Percentiles rank a stretch among this genome's conserved stretches.
Evolutionary conservation across 2,797 vertebrate species (phyloP).

Genomic region (Argyrosomus regius): DNA sequence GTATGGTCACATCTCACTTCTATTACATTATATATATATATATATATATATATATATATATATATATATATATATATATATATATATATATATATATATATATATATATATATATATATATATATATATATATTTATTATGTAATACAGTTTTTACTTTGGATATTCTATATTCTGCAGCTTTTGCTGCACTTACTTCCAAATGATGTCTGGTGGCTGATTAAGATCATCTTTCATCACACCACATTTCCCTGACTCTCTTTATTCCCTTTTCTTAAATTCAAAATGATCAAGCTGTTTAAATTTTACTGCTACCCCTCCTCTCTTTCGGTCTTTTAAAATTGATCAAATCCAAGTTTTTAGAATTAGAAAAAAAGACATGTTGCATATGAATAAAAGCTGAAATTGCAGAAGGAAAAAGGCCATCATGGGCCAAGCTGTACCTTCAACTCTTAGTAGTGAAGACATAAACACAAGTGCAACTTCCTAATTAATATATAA

Average conservation of each 20-base stretch:
- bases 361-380: neutral
- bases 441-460: neutral
- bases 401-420: neutral
- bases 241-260: neutral
- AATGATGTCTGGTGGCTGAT: neutral
- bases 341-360: neutral
- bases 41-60: neutral
- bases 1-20: neutral
- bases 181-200: neutral
- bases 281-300: neutral
- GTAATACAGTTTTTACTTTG: neutral
- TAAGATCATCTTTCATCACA: conserved; percentile 13
- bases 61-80: neutral
- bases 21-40: neutral
- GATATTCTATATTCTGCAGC: neutral
- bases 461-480: conserved; percentile 1
- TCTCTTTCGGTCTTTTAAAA: neutral
- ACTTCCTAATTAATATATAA: neutral
- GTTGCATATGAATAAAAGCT: neutral
- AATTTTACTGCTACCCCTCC: neutral
- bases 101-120: too few species aligned
- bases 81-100: too few species aligned
- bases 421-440: neutral
- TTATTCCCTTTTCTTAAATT: neutral
- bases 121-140: neutral